Evolutionary conservation across 2,797 vertebrate genomes (phyloP), one percentile per base, ranked within the genome.

Genomic region (Silurus lanzhouensis): DNA sequence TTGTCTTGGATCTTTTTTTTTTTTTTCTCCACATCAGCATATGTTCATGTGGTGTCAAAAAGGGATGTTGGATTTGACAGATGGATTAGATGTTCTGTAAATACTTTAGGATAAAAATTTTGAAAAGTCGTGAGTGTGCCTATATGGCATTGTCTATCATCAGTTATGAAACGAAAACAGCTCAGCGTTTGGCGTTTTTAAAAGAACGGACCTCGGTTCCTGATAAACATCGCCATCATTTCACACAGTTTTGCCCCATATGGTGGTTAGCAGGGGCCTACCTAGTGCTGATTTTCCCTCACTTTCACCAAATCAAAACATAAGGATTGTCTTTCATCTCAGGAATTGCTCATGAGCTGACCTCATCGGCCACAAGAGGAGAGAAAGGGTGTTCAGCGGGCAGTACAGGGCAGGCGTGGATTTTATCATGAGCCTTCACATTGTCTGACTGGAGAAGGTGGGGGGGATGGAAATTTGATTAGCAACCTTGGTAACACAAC

Each of bases 291-390:
- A 82, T 87, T 87, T 89, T 89, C 80, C 87, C 83, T 89, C 88
- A 90, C 87, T 88, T 88, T 77, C 81, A 44, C 87, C 81, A 86
- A 86, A 90, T 88, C 85, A 88, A 90, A 90, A 90, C 89, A 90
- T 2, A 0, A 66, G 87, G 81, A 88, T 90, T 84, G 88, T 66
- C 87, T 90, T 90, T 90, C 89, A 89, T 90, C 85, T 85, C 83
- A 89, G 88, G 87, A 90, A 88, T 89, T 86, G 87, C 87, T 89
- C 84, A 83, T 55, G 55, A 80, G 81, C 88, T 90, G 89, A 90
- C 88, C 89, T 89, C 89, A 90, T 88, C 85, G 83, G 55, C 60
- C 86, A 84, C 64, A 85, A 87, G 84, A 85, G 85, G 74, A 85
- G 89, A 87, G 76, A 88, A 85, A 86, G 87, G 84, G 84, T 83